Evolutionary conservation across 2,888 invertebrate species (phyloP), one percentile per base, ranked within the genome.

Genomic region (Morpho achilles): DNA sequence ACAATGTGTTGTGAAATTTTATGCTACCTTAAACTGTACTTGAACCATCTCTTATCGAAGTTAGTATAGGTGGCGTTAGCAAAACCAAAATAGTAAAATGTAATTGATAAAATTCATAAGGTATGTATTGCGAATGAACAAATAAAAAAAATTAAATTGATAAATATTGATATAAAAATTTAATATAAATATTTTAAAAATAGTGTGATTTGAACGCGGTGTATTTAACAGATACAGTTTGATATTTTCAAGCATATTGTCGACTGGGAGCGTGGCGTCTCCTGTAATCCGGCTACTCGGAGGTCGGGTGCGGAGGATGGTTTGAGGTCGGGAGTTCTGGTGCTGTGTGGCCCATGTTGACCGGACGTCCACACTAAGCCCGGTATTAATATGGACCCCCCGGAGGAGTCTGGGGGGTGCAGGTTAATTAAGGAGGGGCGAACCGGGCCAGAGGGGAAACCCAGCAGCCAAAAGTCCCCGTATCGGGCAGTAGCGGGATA

Each of bases 381-480:
- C 91, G 95, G 96, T 96, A 96, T 98, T 96, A 95, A 98, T 96
- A 97, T 98, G 97, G 97, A 92, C 91, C 91, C 92, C 93, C 93
- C 87, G 93, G 95, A 94, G 97, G 96, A 98, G 94, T 94, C 93
- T 74, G 83, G 82, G 84, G 74, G 81, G 79, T 86, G 85, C 90
- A 32, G 32, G 32, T 32, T 32, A 32, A 32, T 32, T 32, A 32
- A 32, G 32, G 63, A 60, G 61, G 94, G 96, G 96, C 95, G 97
- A 92, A 98, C 93, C 96, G 98, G 98, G 97, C 96, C 97, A 98
- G 98, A 95, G 96, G 96, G 96, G 97, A 95, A 96, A 97, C 96
- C 94, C 96, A 98, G 97, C 98, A 98, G 97, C 97, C 97, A 97
- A 98, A 97, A 98, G 97, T 96, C 96, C 94, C 97, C 97, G 97